Percentiles rank a stretch among this genome's conserved stretches.
Evolutionary conservation across 2,797 vertebrate species (phyloP).

Genomic region (Hippopotamyrus pictus): DNA sequence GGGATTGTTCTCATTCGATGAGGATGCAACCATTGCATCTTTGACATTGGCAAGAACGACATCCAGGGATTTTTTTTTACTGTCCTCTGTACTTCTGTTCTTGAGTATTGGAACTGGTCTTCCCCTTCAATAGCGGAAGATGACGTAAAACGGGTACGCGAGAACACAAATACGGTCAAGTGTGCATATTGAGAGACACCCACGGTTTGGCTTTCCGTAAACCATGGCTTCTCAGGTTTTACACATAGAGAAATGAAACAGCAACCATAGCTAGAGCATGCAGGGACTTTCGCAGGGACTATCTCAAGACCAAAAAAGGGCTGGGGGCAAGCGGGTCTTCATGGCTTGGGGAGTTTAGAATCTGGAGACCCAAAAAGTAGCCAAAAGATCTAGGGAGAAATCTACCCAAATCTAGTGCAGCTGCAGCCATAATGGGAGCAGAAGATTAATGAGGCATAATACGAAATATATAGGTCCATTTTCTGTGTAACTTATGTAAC

Average conservation of each 20-base stretch:
- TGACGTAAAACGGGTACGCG: not conserved
- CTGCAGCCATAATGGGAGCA: not conserved
- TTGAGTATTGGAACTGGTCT: not conserved
- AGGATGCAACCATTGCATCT: not conserved
- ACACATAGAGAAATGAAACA: not conserved
- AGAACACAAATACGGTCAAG: not conserved
- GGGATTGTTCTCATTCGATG: not conserved
- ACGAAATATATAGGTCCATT: not conserved
- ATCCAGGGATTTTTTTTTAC: not conserved
- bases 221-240: not conserved
- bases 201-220: not conserved
- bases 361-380: not conserved
- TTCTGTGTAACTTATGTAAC: not conserved
- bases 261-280: not conserved
- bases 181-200: not conserved
- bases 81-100: not conserved
- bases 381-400: not conserved
- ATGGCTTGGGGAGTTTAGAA: not conserved
- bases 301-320: not conserved
- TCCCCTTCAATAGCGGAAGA: not conserved
- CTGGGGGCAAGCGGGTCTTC: not conserved
- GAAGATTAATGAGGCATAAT: conserved; percentile 6
- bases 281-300: not conserved
- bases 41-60: not conserved
- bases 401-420: not conserved